phyloP scores from a whole-genome alignment of 2,888 invertebrate species.

The Hetaerina titia region DNA sequence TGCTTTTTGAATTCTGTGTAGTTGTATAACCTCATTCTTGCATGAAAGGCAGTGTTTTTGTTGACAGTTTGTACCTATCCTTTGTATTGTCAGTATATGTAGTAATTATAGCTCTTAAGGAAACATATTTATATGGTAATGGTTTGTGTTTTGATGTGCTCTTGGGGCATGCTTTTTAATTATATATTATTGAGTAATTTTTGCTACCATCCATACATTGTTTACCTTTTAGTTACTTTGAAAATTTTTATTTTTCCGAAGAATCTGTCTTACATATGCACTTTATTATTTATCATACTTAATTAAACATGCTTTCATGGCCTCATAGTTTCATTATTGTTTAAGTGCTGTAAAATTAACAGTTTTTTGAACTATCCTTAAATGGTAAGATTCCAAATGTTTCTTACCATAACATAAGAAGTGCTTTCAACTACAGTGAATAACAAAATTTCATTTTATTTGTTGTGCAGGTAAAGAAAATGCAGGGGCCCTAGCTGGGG shows the following conservation, averaged over 20 bases:
- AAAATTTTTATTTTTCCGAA: neutral
- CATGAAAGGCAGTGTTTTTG: neutral
- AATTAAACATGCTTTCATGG: neutral
- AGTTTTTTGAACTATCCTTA: neutral
- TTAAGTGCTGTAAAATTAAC: neutral
- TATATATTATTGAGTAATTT: neutral
- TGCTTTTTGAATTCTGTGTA: neutral
- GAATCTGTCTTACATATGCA: neutral
- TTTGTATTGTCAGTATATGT: neutral
- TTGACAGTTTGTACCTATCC: no score
- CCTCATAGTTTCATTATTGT: neutral
- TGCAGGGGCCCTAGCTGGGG: slow-evolving; percentile 53
- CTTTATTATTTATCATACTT: neutral
- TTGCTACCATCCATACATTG: neutral
- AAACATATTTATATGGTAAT: neutral
- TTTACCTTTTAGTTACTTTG: neutral
- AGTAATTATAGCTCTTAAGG: no score
- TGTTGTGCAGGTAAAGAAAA: slow-evolving; percentile 45
- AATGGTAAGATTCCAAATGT: neutral
- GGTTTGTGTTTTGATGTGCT: neutral
- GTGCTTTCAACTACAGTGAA: neutral
- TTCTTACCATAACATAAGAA: neutral
- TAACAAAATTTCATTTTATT: neutral
- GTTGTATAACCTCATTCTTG: neutral
- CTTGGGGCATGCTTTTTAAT: neutral